Percentiles rank a stretch among this genome's conserved stretches.
Conservation (phyloP, 1,140 invertebrate species). For the Xylocopa sonorina region DNA sequence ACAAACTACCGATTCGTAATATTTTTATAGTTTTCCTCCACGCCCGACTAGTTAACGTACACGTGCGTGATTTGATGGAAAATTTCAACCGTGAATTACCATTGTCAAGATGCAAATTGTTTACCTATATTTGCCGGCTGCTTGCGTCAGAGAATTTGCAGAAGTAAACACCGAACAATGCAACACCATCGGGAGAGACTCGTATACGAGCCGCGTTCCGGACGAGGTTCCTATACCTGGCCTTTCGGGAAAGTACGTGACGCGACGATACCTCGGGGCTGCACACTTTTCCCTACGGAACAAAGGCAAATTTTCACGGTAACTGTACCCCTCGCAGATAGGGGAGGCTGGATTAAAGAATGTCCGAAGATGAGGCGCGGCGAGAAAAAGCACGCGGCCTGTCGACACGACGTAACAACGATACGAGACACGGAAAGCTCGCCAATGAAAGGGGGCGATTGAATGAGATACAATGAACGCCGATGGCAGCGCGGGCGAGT, state of each 20-base stretch:
- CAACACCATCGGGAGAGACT: background rate
- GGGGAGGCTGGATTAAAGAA: background rate
- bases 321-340: background rate
- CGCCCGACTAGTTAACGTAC: background rate
- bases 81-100: constrained; percentile 25
- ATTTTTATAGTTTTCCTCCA: no score
- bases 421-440: constrained; percentile 15
- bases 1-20: no score
- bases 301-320: constrained; percentile 24
- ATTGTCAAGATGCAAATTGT: constrained; percentile 31
- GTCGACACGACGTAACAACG: background rate
- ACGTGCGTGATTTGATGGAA: background rate
- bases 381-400: background rate
- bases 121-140: constrained; percentile 20
- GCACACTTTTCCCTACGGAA: background rate
- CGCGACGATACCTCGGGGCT: background rate
- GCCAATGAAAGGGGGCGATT: constrained; percentile 29
- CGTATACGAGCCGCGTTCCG: background rate
- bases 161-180: constrained; percentile 19
- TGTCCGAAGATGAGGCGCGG: background rate
- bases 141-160: constrained; percentile 17
- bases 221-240: background rate
- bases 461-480: constrained; percentile 42
- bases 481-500: constrained; percentile 43
- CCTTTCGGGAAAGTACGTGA: background rate